A percentile compares a stretch with the other conserved stretches of the same genome.
These are phyloP conservation scores for Blennius ocellaris DNA, from an alignment of 2,113 vertebrate genomes.

Conservation along the genomic window DNA sequence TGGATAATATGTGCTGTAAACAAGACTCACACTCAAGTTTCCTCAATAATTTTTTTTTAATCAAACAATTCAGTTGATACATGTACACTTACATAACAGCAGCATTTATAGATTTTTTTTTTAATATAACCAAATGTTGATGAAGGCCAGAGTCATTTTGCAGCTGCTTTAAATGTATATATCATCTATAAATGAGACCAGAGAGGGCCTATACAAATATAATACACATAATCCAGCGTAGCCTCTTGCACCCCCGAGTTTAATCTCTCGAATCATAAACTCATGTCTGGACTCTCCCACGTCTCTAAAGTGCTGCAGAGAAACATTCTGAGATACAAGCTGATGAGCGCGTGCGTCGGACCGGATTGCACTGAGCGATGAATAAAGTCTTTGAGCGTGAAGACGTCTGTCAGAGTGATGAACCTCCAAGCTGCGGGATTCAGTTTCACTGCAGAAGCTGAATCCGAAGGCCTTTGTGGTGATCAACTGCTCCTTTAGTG, in stretches of 20 bases:
- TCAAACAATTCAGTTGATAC: constrained; percentile 44
- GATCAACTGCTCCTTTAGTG: too few relatives aligned
- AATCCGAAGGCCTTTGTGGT: too few relatives aligned
- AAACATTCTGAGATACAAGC: constrained; percentile 40
- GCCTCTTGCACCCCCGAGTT: background rate
- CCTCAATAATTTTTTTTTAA: constrained; percentile 46
- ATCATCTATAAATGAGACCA: background rate
- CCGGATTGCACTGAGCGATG: constrained; percentile 52
- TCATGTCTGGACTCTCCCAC: constrained; percentile 26
- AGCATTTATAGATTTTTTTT: constrained; percentile 7
- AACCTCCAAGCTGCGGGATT: constrained; percentile 4
- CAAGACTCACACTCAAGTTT: background rate
- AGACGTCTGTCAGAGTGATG: background rate
- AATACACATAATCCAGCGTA: background rate
- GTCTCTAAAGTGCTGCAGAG: constrained; percentile 67
- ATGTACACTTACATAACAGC: constrained; percentile 32
- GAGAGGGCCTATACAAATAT: background rate
- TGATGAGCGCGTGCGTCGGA: constrained; percentile 16
- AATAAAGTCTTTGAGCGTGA: constrained; percentile 9
- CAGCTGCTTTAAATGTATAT: constrained; percentile 21
- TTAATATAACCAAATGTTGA: constrained; percentile 1
- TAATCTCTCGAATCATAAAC: constrained; percentile 26
- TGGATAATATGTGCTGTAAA: constrained; percentile 1
- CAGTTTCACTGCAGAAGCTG: background rate
- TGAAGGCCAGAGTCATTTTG: constrained; percentile 11